Percentiles rank a stretch among this genome's conserved stretches.
Evolutionary conservation across 2,797 vertebrate genomes (phyloP).

Genomic region (Artibeus lituratus): DNA sequence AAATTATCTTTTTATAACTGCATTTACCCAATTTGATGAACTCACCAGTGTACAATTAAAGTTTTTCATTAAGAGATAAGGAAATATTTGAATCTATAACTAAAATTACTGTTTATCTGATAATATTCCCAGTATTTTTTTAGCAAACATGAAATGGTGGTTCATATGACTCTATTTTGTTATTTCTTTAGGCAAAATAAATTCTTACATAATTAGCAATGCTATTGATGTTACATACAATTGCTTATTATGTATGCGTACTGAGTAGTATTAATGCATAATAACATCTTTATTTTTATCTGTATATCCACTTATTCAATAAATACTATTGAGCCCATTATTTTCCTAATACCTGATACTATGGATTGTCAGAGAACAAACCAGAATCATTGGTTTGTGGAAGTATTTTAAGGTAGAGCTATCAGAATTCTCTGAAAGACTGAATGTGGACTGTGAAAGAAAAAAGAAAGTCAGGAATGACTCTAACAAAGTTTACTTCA

Average conservation of each 20-base stretch:
- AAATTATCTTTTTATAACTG: neutral
- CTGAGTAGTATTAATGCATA: neutral
- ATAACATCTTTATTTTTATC: neutral
- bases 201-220: neutral
- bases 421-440: neutral
- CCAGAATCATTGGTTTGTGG: neutral
- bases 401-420: neutral
- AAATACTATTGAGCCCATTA: neutral
- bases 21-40: neutral
- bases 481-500: neutral
- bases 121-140: neutral
- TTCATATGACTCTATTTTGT: neutral
- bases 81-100: conserved; percentile 22
- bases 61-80: neutral
- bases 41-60: neutral
- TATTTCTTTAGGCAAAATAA: conserved; percentile 9
- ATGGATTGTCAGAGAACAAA: neutral
- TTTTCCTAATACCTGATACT: neutral
- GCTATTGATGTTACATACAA: neutral
- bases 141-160: neutral
- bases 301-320: neutral
- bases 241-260: neutral
- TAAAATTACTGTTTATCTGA: neutral
- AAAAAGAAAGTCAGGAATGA: neutral
- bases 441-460: neutral